Base-by-base conservation (phyloP, 2,888 invertebrate genomes). In the Oligia fasciuncula region DNA sequence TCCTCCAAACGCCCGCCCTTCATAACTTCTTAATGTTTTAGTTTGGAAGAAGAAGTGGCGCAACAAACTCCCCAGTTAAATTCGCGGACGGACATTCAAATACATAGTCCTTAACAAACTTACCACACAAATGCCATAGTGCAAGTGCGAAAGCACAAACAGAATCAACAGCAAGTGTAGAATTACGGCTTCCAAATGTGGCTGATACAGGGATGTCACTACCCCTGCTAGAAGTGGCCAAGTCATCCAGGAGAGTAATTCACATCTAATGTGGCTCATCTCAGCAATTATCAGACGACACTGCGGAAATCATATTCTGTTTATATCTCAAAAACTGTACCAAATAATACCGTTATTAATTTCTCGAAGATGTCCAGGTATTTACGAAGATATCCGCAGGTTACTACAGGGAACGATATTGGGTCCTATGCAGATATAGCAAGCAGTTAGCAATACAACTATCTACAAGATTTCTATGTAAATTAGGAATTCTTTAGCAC, bases 241-340 rank as follows among this genome's bases (percentile, higher is more conserved):
- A 92, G 98, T 96, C 89, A 99, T 97, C 97, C 98, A 98, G 94
- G 99, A 98, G 91, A 98, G 97, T 74, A 98, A 96, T 92, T 99
- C 99, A 93, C 99, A 99, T 74, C 98, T 97, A 11, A 98, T 99
- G 89, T 98, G 98, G 88, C 99, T 98, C 99, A 99, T 99, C 97
- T 99, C 99, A 0, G 99, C 98, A 43, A 99, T 99, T 89, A 99
- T 99, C 81, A 99, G 97, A 14, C 99, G 99, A 94, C 99, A 99
- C 99, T 99, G 96, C 29, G 96, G 83, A 62, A 69, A 46, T 80
- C 6, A 46, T 8, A 19, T 0, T 43, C 3, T n/a, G 2, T 46
- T 35, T 40, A 6, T 3, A 40, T 69, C 0, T 8, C 1, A 13
- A 79, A 60, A 29, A 43, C 3, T 3, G 4, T 14, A 14, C 9